phyloP scores from a whole-genome alignment of 2,113 vertebrate genomes.

The Oncorhynchus kisutch region DNA sequence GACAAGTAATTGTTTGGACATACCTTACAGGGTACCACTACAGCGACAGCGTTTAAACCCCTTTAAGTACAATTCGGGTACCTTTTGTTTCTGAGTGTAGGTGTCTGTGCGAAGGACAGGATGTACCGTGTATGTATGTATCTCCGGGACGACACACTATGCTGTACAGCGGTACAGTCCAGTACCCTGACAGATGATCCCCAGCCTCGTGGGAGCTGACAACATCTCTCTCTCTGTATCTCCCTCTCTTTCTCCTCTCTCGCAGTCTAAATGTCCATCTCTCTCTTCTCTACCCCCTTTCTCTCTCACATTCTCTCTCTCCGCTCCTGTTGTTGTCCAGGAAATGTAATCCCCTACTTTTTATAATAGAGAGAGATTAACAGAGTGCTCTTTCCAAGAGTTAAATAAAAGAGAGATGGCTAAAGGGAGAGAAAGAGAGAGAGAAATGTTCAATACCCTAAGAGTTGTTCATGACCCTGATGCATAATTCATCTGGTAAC shows the following conservation, averaged over 20 bases:
- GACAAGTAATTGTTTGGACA: too few relatives aligned
- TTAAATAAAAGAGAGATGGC: not conserved
- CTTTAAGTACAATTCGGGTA: not conserved
- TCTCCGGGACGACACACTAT: not conserved
- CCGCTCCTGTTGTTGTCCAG: not conserved
- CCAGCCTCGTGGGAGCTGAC: slow-evolving; percentile 6
- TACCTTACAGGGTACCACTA: too few relatives aligned
- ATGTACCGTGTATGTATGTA: not conserved
- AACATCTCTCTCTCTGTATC: not conserved
- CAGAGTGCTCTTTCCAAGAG: not conserved
- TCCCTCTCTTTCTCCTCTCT: not conserved
- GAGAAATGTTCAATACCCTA: slow-evolving; percentile 1
- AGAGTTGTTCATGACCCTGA: slow-evolving; percentile 22
- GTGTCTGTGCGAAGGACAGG: not conserved
- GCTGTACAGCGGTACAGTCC: not conserved
- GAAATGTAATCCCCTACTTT: slow-evolving; percentile 2
- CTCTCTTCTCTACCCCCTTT: not conserved
- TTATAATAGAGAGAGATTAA: not conserved
- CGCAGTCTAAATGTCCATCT: not conserved
- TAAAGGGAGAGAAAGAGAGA: slow-evolving; percentile 11
- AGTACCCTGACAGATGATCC: slow-evolving; percentile 2
- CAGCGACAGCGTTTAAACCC: too few relatives aligned
- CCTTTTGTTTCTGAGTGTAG: not conserved
- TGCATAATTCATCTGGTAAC: slow-evolving; percentile 46
- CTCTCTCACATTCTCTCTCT: too few relatives aligned